Conservation (phyloP, 1,140 invertebrate genomes). For the Lepidostoma basale region DNA sequence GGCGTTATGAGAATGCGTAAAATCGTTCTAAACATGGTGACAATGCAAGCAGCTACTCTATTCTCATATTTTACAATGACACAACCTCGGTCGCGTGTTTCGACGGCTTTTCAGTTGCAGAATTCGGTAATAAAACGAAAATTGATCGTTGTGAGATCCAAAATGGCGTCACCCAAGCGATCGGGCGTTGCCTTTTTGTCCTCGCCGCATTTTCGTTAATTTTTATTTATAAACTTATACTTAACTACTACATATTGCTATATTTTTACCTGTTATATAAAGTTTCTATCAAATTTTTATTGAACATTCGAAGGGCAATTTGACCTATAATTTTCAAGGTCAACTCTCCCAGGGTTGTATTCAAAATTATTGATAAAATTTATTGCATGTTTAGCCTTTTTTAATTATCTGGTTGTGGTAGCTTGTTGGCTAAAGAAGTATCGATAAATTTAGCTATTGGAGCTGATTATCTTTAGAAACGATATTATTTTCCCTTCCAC, state of each 20-base stretch:
- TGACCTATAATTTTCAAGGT: conserved; percentile 28
- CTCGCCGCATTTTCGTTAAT: conserved; percentile 35
- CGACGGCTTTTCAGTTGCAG: conserved; percentile 22
- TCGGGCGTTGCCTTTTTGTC: conserved; percentile 36
- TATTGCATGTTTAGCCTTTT: conserved; percentile 19
- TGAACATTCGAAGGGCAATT: neutral
- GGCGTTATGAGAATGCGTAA: conserved; percentile 27
- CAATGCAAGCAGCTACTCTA: conserved; percentile 20
- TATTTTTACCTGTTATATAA: conserved; percentile 11
- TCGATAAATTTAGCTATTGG: too few species aligned
- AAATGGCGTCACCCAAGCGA: conserved; percentile 29
- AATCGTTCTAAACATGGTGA: conserved; percentile 20
- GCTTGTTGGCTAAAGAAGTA: conserved; percentile 13
- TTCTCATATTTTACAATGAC: conserved; percentile 17
- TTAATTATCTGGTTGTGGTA: conserved; percentile 32
- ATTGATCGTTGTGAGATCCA: conserved; percentile 34
- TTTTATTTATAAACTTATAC: conserved; percentile 35
- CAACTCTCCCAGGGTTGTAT: conserved; percentile 13
- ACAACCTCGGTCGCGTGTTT: conserved; percentile 27
- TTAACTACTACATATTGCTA: conserved; percentile 22
- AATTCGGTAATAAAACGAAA: conserved; percentile 36
- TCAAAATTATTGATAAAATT: neutral
- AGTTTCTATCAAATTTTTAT: neutral
- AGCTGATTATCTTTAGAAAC: too few species aligned
- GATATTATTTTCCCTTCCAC: too few species aligned